A percentile compares a stretch with the other conserved stretches of the same genome.
Conservation (phyloP, 1,140 invertebrate species). For the Drosophila equinoxialis region DNA sequence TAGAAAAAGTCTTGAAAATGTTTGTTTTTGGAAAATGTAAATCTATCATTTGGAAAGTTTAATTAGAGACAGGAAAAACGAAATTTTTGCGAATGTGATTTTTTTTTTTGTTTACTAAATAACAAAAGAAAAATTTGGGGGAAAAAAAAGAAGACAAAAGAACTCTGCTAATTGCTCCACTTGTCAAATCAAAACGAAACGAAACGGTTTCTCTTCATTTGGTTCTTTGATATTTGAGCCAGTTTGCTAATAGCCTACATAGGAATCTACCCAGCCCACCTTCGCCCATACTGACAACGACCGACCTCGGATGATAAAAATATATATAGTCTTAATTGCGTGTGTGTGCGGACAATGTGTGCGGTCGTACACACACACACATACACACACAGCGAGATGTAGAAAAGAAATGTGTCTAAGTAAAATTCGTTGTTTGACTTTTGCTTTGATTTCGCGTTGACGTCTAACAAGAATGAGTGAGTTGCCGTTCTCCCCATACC, state of each 20-base stretch:
- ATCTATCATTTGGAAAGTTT: no score
- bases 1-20: no score
- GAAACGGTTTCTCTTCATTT: slow-evolving; percentile 11
- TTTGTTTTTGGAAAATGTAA: no score
- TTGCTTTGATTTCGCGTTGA: slow-evolving; percentile 77
- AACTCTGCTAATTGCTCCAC: slow-evolving; percentile 61
- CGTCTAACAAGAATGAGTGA: slow-evolving; percentile 37
- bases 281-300: not conserved
- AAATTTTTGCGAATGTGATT: no score
- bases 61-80: no score
- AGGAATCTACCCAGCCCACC: not conserved
- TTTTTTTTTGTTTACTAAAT: no score
- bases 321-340: slow-evolving; percentile 73
- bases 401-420: slow-evolving; percentile 27
- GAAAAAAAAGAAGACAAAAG: not conserved
- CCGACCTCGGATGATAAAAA: slow-evolving; percentile 60
- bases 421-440: slow-evolving; percentile 59
- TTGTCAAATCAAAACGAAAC: slow-evolving; percentile 30
- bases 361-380: slow-evolving; percentile 43
- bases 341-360: slow-evolving; percentile 50
- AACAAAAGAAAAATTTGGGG: no score
- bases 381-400: not conserved
- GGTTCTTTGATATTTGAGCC: slow-evolving; percentile 76
- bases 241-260: slow-evolving; percentile 70
- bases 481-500: slow-evolving; percentile 24